Evolutionary conservation across 2,797 vertebrate genomes (phyloP).

Genomic region (Characodon lateralis): DNA sequence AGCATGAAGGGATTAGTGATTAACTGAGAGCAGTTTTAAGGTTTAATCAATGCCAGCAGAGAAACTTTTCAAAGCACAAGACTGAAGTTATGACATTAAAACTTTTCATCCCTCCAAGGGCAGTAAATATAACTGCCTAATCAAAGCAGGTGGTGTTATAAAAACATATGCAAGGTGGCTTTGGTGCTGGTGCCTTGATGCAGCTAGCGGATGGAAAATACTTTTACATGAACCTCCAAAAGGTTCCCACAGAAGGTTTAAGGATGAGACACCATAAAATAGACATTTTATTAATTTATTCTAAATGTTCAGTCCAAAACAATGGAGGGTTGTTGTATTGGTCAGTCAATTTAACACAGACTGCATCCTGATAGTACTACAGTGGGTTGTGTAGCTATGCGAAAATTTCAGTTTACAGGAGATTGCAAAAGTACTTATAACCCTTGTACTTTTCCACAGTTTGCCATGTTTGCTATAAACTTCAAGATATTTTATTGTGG

Average conservation of each 20-base stretch:
- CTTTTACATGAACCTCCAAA: background rate
- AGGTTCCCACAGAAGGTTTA: background rate
- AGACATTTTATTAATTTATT: background rate
- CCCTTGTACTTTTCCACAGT: background rate
- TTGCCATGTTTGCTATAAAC: background rate
- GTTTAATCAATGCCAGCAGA: slow-evolving; percentile 22
- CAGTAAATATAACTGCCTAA: background rate
- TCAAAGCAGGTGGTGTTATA: background rate
- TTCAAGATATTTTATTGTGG: background rate
- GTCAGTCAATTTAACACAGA: background rate
- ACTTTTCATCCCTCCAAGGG: background rate
- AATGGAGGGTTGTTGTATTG: background rate
- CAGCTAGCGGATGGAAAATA: background rate
- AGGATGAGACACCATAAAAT: background rate
- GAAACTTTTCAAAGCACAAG: slow-evolving; percentile 7
- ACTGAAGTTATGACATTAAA: slow-evolving; percentile 16
- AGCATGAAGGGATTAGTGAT: slow-evolving; percentile 23
- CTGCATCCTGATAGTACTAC: background rate
- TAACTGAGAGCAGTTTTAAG: slow-evolving; percentile 24
- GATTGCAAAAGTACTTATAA: background rate
- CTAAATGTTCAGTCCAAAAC: background rate
- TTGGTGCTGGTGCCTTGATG: background rate
- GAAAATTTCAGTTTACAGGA: background rate
- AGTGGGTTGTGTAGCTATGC: background rate
- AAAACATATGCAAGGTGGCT: background rate